Conservation (phyloP, 1,140 invertebrate genomes). For the Trachelipus rathkii region DNA sequence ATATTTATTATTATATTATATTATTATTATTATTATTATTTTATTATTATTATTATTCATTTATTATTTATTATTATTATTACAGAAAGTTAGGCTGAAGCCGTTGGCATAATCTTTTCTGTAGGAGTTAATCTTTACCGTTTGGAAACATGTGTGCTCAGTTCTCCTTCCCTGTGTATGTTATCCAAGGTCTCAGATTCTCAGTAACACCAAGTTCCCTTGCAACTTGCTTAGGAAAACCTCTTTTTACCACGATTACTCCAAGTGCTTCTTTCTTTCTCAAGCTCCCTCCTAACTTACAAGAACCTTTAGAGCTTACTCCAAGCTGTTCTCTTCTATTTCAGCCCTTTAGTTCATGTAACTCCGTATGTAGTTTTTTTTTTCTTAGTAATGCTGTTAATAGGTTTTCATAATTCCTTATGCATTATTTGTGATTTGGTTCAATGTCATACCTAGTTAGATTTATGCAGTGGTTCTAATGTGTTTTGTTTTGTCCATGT, state of each 20-base stretch:
- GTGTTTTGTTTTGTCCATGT: no score
- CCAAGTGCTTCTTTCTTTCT: no score
- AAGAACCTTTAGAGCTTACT: not conserved
- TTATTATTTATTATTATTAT: no score
- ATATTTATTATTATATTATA: no score
- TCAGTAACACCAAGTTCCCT: not conserved
- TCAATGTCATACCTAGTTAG: not conserved
- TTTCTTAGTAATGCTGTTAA: not conserved
- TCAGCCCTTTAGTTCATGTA: not conserved
- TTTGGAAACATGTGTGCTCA: slow-evolving; percentile 1
- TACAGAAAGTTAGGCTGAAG: not conserved
- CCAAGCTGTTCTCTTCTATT: not conserved
- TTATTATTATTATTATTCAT: no score
- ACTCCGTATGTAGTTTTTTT: not conserved
- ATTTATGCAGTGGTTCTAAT: not conserved
- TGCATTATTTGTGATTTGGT: not conserved
- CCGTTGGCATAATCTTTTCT: not conserved
- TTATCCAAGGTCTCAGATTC: not conserved
- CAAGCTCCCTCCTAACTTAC: not conserved
- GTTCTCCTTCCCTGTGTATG: not conserved
- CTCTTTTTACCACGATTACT: not conserved
- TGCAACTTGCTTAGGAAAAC: not conserved
- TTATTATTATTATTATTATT: no score
- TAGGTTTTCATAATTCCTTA: not conserved
- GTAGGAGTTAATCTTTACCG: not conserved